Evolutionary conservation across 2,888 invertebrate species (phyloP).

Genomic region (Eupithecia tripunctaria): DNA sequence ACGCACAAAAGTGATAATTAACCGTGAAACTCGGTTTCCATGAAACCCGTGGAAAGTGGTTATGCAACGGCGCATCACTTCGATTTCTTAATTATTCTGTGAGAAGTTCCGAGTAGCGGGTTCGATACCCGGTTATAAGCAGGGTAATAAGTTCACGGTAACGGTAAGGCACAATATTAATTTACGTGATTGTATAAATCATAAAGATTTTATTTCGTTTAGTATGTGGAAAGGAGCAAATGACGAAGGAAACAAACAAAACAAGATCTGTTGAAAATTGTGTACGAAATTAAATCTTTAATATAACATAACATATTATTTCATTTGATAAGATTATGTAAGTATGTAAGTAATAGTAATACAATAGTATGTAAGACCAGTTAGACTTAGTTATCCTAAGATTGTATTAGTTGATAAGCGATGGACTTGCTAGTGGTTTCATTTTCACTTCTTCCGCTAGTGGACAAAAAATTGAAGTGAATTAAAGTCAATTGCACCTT

Average conservation of each 20-base stretch:
- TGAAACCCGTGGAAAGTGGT: conserved; percentile 67
- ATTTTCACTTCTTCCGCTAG: no score
- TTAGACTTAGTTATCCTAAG: no score
- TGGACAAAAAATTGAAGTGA: no score
- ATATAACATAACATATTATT: no score
- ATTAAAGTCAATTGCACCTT: no score
- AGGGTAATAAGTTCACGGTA: conserved; percentile 9
- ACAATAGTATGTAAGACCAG: no score
- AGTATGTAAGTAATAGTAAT: no score
- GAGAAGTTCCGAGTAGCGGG: conserved; percentile 13
- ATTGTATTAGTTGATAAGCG: no score
- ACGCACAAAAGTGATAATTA: conserved; percentile 77
- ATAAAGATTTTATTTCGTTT: not conserved
- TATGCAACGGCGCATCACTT: conserved; percentile 48
- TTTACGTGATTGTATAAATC: not conserved
- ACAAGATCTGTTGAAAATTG: not conserved
- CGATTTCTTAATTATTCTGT: conserved; percentile 25
- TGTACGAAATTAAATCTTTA: no score
- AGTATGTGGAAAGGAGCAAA: not conserved
- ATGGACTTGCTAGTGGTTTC: no score
- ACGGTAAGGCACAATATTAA: not conserved
- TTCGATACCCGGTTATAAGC: conserved; percentile 8
- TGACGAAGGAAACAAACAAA: not conserved
- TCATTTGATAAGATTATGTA: no score
- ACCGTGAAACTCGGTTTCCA: conserved; percentile 76